Base-by-base conservation (phyloP, 1,140 invertebrate genomes). In the Ceratina calcarata region DNA sequence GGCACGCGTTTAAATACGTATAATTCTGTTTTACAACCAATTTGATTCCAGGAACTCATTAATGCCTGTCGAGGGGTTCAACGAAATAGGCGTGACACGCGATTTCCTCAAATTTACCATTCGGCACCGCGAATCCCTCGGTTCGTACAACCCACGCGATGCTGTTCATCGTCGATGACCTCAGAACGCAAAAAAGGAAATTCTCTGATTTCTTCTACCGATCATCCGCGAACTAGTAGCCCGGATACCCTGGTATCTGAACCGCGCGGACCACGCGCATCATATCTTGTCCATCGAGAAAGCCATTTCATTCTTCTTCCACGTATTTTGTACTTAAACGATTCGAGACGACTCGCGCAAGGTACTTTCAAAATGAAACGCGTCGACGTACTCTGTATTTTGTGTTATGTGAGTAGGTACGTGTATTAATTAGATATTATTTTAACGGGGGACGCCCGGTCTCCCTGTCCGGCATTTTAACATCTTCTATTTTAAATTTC, bases 291-390 rank as follows among this genome's bases (percentile, higher is more conserved):
- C 70, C 74, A 70, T 72, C 69, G 78, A 72, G 76, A 57, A 60
- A 72, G 60, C 60, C 51, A 64, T 72, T 55, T 2, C 24, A 1
- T 20, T 68, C 62, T 24, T 67, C 20, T 13, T 53, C 45, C 15
- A 51, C 66, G 10, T 67, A 49, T 75, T 86, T 85, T 86, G 83
- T 85, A 86, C 83, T 86, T 83, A 76, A 81, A 84, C 73, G 66
- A 85, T 78, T 78, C 76, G 84, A 77, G 84, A 86, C 71, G 84
- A 85, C 85, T 85, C 76, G 76, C 76, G 80, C 83, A 76, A 85
- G 75, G 71, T 82, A 76, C 65, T 76, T 81, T 73, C 80, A 75
- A 70, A 86, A 81, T 67, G 68, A 85, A 86, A 84, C 77, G 62
- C n/a, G 20, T n/a, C 75, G 62, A 67, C 79, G 53, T 72, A 80